Base-by-base conservation (phyloP, 2,113 vertebrate species). In the Ophiodon elongatus region DNA sequence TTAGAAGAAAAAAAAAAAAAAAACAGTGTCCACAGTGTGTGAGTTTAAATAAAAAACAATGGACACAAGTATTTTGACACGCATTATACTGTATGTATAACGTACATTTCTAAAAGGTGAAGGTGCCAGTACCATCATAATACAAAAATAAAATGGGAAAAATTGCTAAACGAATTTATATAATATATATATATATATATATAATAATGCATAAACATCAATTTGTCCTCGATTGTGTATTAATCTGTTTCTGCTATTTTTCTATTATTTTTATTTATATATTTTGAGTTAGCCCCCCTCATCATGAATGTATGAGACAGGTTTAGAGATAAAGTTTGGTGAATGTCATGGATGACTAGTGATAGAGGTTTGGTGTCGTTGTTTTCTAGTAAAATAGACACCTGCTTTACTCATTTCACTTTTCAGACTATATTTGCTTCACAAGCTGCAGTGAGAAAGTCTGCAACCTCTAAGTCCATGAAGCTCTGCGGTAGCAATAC, bases 401-500 rank as follows among this genome's bases (percentile, higher is more conserved):
- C 43, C 33, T 67, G 13, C 21, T 82, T 52, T 25, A 52, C 56
- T 47, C 11, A 47, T 69, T 60, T 69, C 50, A 54, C 19, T 56
- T 71, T 76, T 56, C 52, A 47, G 43, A 33, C 31, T 64, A 27
- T 35, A 77, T 85, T 87, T 85, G 73, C 43, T 71, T 86, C 57
- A 79, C 14, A 73, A 47, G 50, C 66, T 31, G 21, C 65, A 39
- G 56, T 57, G 70, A 85, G 54, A 64, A 84, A 76, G 52, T 79
- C 72, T 76, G 71, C 80, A 84, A 84, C 82, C 87, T 84, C 27
- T 73, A 75, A 86, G 78, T 91, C 87, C 83, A 92, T 92, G 88
- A 87, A 87, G 80, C 70, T 65, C 41, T 35, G 83, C 82, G 73
- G 85, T 85, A 65, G 79, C 76, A 88, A 45, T 67, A 77, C 78